Conservation (phyloP, 2,888 invertebrate genomes). For the Parochlus steinenii region DNA sequence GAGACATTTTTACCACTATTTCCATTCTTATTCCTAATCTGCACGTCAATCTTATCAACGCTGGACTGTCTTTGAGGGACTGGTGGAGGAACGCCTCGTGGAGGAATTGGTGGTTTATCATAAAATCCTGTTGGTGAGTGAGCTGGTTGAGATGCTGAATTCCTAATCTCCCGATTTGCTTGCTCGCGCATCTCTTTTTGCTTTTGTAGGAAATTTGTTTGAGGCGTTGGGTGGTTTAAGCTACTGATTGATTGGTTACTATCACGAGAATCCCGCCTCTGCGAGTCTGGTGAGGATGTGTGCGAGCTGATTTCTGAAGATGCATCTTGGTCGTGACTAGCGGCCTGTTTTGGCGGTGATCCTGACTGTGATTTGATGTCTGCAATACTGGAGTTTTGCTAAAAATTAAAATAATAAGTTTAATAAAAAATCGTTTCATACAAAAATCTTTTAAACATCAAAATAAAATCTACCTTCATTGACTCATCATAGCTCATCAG, state of each 20-base stretch:
- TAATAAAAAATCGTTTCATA: too few species aligned
- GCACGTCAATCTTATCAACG: slow-evolving; percentile 23
- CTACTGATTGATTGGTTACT: slow-evolving; percentile 24
- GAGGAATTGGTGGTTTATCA: slow-evolving; percentile 41
- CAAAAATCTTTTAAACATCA: not conserved
- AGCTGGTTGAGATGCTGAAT: slow-evolving; percentile 14
- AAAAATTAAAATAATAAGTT: not conserved
- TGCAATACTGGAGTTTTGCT: not conserved
- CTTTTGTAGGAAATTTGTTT: slow-evolving; percentile 37
- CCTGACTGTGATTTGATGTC: not conserved
- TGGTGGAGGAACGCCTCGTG: slow-evolving; percentile 40
- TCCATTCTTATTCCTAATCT: slow-evolving; percentile 25
- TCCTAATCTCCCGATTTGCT: slow-evolving; percentile 22
- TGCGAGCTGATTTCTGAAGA: slow-evolving; percentile 37
- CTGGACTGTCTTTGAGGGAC: slow-evolving; percentile 32
- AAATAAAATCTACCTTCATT: slow-evolving; percentile 33
- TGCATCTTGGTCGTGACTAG: slow-evolving; percentile 24
- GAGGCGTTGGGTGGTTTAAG: slow-evolving; percentile 29
- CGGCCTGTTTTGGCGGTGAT: slow-evolving; percentile 1
- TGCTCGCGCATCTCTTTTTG: slow-evolving; percentile 26
- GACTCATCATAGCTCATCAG: slow-evolving; percentile 64
- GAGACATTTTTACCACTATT: slow-evolving; percentile 8
- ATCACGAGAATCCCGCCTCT: slow-evolving; percentile 26
- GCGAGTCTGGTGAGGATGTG: slow-evolving; percentile 37
- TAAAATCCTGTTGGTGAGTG: slow-evolving; percentile 22